A percentile compares a stretch with the other conserved stretches of the same genome.
These are phyloP conservation scores for Rhinella marina DNA, from an alignment of 2,797 vertebrate genomes.

Conservation along the genomic window DNA sequence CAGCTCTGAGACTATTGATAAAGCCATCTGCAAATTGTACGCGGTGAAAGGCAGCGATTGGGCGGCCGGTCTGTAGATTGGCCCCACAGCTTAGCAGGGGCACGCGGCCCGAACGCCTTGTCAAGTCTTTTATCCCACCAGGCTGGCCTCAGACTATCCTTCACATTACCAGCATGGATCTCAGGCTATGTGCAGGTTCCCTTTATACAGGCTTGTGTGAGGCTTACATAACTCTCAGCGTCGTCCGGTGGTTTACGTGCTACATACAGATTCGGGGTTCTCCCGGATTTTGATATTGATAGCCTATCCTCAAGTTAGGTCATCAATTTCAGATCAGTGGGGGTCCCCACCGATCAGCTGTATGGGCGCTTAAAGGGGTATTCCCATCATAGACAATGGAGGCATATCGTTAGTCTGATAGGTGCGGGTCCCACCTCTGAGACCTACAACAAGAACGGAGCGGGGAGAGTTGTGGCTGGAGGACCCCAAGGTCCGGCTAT, in stretches of 20 bases:
- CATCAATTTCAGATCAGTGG: too few species aligned
- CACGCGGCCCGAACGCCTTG: constrained; percentile 13
- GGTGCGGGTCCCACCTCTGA: too few species aligned
- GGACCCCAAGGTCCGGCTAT: too few species aligned
- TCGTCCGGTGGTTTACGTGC: neutral
- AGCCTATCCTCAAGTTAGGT: too few species aligned
- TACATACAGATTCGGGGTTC: neutral
- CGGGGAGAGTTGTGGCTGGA: too few species aligned
- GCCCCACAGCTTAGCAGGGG: neutral
- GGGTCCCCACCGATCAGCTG: too few species aligned
- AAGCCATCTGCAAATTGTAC: constrained; percentile 76
- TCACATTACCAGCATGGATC: neutral
- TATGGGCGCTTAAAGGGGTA: too few species aligned
- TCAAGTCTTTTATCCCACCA: constrained; percentile 43
- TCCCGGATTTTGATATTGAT: too few species aligned
- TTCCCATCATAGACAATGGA: too few species aligned
- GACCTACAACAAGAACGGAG: too few species aligned
- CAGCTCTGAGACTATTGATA: constrained; percentile 75
- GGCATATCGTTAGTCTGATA: too few species aligned
- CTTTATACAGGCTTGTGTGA: neutral
- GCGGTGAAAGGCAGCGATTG: constrained; percentile 69
- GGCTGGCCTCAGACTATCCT: neutral
- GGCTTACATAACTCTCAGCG: neutral
- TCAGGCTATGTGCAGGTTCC: neutral
- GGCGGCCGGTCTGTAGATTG: constrained; percentile 61